These are phyloP conservation scores for Palythoa heliodiscus DNA, from an alignment of 92 coral and sea anemone genomes.

Conservation along the genomic window DNA sequence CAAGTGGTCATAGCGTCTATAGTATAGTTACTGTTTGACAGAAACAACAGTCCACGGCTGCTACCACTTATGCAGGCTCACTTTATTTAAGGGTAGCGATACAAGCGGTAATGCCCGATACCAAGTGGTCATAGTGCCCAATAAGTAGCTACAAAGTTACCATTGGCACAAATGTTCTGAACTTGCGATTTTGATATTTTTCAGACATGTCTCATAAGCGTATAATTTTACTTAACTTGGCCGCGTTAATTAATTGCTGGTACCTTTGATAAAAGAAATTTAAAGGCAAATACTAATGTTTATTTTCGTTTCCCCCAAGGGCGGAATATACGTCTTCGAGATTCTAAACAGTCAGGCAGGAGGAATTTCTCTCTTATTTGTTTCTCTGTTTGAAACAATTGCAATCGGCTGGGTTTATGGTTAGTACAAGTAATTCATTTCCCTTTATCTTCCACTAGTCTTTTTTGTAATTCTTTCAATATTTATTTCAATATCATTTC, in stretches of 20 bases:
- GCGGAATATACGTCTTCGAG: conserved; percentile 83
- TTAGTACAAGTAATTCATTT: conserved; percentile 27
- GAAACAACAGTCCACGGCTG: too few species aligned
- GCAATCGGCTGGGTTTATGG: conserved; percentile 95
- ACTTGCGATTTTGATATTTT: too few species aligned
- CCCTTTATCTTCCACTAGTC: background rate
- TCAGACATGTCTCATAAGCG: too few species aligned
- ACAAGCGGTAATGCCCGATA: too few species aligned
- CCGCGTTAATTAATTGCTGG: background rate
- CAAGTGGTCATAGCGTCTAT: too few species aligned
- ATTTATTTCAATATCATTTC: background rate
- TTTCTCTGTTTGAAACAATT: conserved; percentile 71
- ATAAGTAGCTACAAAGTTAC: too few species aligned
- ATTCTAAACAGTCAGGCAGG: conserved; percentile 86
- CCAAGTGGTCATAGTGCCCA: too few species aligned
- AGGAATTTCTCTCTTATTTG: conserved; percentile 73
- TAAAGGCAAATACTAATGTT: background rate
- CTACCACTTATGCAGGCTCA: too few species aligned
- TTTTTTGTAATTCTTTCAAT: background rate
- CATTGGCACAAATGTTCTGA: too few species aligned
- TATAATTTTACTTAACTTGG: background rate
- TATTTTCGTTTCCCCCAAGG: conserved; percentile 52
- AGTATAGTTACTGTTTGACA: too few species aligned
- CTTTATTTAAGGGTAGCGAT: too few species aligned
- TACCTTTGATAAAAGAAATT: background rate